Evolutionary conservation across 2,113 vertebrate species (phyloP), one percentile per base, ranked within the genome.

Genomic region (Lepus timidus): DNA sequence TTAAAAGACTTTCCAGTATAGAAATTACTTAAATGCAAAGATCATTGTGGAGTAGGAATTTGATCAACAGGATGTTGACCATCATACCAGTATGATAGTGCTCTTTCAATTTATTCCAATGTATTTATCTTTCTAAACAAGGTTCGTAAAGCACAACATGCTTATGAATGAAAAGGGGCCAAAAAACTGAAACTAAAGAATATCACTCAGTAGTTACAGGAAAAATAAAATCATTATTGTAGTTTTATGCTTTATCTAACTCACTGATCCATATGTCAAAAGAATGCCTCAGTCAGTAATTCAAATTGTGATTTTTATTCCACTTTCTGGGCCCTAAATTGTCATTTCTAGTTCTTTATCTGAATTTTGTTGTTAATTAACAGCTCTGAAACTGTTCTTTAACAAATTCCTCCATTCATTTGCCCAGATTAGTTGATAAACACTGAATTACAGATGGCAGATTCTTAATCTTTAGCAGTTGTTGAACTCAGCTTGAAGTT

Each of bases 331-430:
- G 4, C 55, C 17, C 29, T 44, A 91, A 71, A 55, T 39, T 93
- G 74, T 85, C 78, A 85, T 88, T 94, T 90, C 19, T 31, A 22
- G 95, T 87, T 89, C 58, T 31, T 90, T 93, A 84, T 90, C 81
- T 88, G 82, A 67, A 49, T 85, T 82, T 85, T 68, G 44, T 82
- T 88, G 68, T 74, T 96, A 94, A 96, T 96, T 94, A 95, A 71
- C 88, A 81, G 62, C 44, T 91, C 9, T 83, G 67, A 84, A 96
- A 75, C 17, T 58, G 25, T 62, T 83, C 36, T 58, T 13, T 65
- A 68, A 78, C 51, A 93, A 52, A 62, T 85, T 90, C 95, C 16
- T 83, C 75, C 12, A 90, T 75, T 95, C 62, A 64, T 89, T 91
- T 88, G 31, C 64, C 79, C 9, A 51, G 29, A 33, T 36, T 76